Evolutionary conservation across 2,113 vertebrate species (phyloP), one percentile per base, ranked within the genome.

Genomic region (Varanus salvator): DNA sequence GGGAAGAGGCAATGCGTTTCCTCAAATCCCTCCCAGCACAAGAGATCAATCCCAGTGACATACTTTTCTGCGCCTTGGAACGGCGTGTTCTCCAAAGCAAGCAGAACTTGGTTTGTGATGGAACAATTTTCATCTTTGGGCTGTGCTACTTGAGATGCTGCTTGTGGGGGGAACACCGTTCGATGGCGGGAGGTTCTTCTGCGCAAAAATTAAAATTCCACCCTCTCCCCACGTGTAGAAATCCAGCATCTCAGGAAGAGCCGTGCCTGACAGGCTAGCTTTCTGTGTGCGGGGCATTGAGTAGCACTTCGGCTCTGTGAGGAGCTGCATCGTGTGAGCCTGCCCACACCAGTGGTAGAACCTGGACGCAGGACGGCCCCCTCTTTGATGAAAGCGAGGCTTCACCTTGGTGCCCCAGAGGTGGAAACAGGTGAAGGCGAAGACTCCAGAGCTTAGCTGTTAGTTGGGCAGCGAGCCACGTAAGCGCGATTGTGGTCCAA

Each of bases 111-210:
- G 66, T 71, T 81, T 88, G 50, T 29, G 78, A 72, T 44, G 66
- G 54, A 66, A 71, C 48, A 31, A 2, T 38, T 81, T 38, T 54
- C 64, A 34, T 3, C 1, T 7, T 9, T 76, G 8, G n/a, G 74
- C 34, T 76, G 12, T 29, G 44, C 72, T 34, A 77, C 25, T 87
- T 64, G 12, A 74, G 25, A 64, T 31, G 27, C 3, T 71, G 69
- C 31, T 3, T 19, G 29, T 52, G 12, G 6, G n/a, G 66, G 75
- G 2, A 34, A 23, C 2, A 2, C 14, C 38, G 3, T 5, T 8
- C 3, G 1, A 21, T 2, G 48, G 2, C 4, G 48, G 66, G 57
- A 71, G 1, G 15, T 1, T 8, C n/a, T 48, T 6, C 3, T n/a
- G 0, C 1, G 31, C 34, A 3, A 38, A 44, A 76, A 48, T 31